Percentiles rank a stretch among this genome's conserved stretches.
Conservation (phyloP, 2,113 vertebrate species). For the Elachura formosa region DNA sequence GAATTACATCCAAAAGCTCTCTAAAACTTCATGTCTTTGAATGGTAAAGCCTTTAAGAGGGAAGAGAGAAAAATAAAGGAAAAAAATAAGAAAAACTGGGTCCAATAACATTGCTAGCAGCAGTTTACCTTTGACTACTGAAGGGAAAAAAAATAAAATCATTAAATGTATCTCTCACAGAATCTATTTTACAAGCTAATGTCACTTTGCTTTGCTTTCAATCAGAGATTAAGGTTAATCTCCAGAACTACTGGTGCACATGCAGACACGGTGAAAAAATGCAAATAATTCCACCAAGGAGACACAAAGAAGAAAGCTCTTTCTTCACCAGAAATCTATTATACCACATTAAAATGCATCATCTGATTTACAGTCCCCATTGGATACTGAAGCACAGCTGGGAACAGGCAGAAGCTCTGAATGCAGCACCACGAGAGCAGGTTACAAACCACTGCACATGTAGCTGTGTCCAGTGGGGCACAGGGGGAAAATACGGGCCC, state of each 20-base stretch:
- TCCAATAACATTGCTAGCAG: neutral
- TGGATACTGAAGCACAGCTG: neutral
- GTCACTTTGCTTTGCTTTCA: slow-evolving; percentile 29
- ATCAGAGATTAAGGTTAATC: slow-evolving; percentile 32
- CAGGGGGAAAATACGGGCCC: neutral
- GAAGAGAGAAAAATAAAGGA: neutral
- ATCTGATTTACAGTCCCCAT: neutral
- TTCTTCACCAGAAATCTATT: slow-evolving; percentile 22
- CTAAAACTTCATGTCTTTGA: neutral
- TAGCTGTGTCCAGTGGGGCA: neutral
- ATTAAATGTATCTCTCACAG: neutral
- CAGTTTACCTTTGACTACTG: neutral
- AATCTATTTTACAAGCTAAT: slow-evolving; percentile 34
- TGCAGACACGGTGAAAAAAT: neutral
- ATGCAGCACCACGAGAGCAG: neutral
- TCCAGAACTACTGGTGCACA: neutral
- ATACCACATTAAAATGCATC: slow-evolving; percentile 26
- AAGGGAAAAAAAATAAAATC: neutral
- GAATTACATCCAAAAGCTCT: neutral
- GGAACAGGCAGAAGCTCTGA: neutral
- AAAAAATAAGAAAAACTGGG: accelerated
- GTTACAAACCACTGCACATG: neutral
- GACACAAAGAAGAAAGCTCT: neutral
- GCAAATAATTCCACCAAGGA: slow-evolving; percentile 1
- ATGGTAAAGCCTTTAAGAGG: neutral